Base-by-base conservation (phyloP, 2,888 invertebrate genomes). In the Archips xylosteana region DNA sequence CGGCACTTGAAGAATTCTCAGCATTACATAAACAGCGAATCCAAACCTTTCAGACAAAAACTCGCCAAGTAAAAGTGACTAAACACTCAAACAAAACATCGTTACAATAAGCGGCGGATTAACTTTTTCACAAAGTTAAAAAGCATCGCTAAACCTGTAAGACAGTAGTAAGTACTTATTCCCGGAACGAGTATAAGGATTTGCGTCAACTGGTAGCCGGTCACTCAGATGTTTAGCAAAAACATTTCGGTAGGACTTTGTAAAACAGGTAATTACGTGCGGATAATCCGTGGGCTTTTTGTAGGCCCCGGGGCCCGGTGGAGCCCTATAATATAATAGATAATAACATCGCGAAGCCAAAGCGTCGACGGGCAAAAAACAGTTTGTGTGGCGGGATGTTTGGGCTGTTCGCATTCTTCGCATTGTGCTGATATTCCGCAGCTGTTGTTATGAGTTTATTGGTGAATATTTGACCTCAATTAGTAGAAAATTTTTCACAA, bases 161-260 rank as follows among this genome's bases (percentile, higher is more conserved):
- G 32, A 32, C 57, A 57, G 23, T 8, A 54, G 8, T 54, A 6
- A 54, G 8, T 54, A 6, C 23, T 23, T 23, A 23, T 57, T 57
- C 57, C 32, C 32, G 12, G 57, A 57, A 57, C 32, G 12, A 57
- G 8, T n/a, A 49, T 3, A 49, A 13, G 57, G 3, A 3, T 36
- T 60, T 36, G 60, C 36, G 60, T 60, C 13, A 39, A 36, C 63
- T 34, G 34, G 63, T 63, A 63, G 63, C 36, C 60, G 63, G 62
- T 62, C 62, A 61, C 61, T 61, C 15, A n/a, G 61, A 45, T 63
- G 63, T 63, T 63, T 63, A 9, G 32, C 47, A 47, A 63, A 62
- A 47, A 63, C 63, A 63, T 47, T 63, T 63, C 23, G 63, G 60
- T 36, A 32, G 34, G 5, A n/a, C 60, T 34, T 32, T 34, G 15